Percentiles rank a stretch among this genome's conserved stretches.
Evolutionary conservation across 64 coral and sea anemone genomes (phyloP).

Genomic region (Dendrophyllia cribrosa): DNA sequence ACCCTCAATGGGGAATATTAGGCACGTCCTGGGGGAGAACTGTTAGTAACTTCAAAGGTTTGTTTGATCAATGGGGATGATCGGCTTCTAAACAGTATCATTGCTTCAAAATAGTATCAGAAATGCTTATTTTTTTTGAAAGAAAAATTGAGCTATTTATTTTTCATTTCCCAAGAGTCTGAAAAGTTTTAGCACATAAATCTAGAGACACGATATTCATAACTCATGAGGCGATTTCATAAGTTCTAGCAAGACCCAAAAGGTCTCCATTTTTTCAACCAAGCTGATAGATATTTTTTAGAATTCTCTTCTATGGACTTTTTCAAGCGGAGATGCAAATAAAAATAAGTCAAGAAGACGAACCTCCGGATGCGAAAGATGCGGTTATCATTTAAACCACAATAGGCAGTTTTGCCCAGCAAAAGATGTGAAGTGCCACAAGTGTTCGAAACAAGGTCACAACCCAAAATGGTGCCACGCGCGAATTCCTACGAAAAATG

Average conservation of each 20-base stretch:
- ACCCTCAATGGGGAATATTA: constrained; percentile 5
- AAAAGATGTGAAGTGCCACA: too few relatives aligned
- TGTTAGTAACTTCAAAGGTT: constrained; percentile 13
- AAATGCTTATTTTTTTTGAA: constrained; percentile 24
- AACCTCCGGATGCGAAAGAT: too few relatives aligned
- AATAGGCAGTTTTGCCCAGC: too few relatives aligned
- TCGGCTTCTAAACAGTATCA: constrained; percentile 18
- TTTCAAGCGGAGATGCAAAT: too few relatives aligned
- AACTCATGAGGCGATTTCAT: constrained; percentile 4
- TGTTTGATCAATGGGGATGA: constrained; percentile 1
- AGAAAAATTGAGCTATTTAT: constrained; percentile 22
- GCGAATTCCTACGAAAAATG: too few relatives aligned
- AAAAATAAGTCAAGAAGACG: too few relatives aligned
- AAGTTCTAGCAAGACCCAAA: constrained; percentile 3
- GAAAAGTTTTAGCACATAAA: background rate
- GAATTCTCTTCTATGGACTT: background rate
- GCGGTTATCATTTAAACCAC: too few relatives aligned
- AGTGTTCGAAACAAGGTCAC: too few relatives aligned
- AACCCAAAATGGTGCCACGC: too few relatives aligned
- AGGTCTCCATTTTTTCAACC: background rate
- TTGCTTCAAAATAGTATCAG: constrained; percentile 12
- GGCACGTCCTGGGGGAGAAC: background rate
- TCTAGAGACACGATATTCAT: constrained; percentile 5
- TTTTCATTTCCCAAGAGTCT: constrained; percentile 5
- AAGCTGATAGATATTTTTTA: constrained; percentile 6